These are phyloP conservation scores for Danaus chrysippus DNA, from an alignment of 2,888 invertebrate genomes.

Conservation along the genomic window DNA sequence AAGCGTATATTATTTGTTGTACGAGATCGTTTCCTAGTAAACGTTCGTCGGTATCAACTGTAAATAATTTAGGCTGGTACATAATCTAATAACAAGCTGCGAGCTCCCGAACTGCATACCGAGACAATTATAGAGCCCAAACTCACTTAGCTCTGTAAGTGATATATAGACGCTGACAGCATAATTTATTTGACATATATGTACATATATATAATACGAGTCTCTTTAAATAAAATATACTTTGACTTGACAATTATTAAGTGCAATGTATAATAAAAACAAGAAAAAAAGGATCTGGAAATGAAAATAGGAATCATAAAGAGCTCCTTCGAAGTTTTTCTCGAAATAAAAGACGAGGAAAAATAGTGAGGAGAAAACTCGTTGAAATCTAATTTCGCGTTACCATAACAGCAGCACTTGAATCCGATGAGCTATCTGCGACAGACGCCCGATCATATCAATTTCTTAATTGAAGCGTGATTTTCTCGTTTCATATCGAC, in stretches of 20 bases:
- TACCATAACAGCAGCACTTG: conserved; percentile 73
- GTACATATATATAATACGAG: not conserved
- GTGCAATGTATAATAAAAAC: too few relatives aligned
- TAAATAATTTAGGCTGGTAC: conserved; percentile 68
- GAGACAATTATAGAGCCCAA: conserved; percentile 63
- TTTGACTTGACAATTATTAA: too few relatives aligned
- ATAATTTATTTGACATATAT: not conserved
- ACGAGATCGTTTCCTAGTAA: not conserved
- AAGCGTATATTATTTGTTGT: not conserved
- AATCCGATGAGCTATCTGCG: conserved; percentile 74
- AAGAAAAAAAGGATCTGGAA: not conserved
- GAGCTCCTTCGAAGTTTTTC: conserved; percentile 50
- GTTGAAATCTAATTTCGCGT: conserved; percentile 80
- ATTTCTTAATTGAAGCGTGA: conserved; percentile 71
- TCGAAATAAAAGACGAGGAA: conserved; percentile 58
- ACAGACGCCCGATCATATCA: conserved; percentile 73
- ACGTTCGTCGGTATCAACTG: conserved; percentile 43
- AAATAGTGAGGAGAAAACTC: conserved; percentile 64
- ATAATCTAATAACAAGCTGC: conserved; percentile 58
- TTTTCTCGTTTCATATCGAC: conserved; percentile 45
- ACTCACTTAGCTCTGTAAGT: conserved; percentile 48
- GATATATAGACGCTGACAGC: conserved; percentile 26
- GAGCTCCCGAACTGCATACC: conserved; percentile 52
- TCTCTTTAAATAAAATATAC: too few relatives aligned
- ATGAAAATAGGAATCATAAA: conserved; percentile 8